Conservation (phyloP, 1,140 invertebrate species). For the Antheraea mylitta region DNA sequence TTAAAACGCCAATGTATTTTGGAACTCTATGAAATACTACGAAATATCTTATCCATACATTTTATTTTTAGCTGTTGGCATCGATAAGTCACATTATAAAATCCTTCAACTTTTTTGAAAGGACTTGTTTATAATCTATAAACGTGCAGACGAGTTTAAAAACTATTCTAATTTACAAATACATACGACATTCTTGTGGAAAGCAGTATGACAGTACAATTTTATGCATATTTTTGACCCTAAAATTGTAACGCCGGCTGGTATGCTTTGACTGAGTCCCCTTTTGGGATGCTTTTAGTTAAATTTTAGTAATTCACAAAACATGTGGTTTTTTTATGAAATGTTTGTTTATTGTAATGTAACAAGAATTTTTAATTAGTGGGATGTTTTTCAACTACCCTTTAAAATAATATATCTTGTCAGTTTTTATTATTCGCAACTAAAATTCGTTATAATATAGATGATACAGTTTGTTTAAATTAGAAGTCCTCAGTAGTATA, state of each 20-base stretch:
- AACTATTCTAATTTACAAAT: background rate
- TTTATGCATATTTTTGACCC: constrained; percentile 37
- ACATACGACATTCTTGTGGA: background rate
- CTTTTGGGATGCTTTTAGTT: constrained; percentile 17
- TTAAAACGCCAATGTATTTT: constrained; percentile 30
- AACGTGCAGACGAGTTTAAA: background rate
- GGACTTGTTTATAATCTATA: background rate
- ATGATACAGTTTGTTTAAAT: too few relatives aligned
- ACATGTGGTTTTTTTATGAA: constrained; percentile 14
- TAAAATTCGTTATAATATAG: too few relatives aligned
- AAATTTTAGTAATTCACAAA: constrained; percentile 22
- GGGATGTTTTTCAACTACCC: background rate
- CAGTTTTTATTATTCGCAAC: too few relatives aligned
- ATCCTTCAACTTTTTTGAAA: background rate
- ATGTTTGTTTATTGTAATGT: constrained; percentile 1
- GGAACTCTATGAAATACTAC: background rate
- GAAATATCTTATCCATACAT: background rate
- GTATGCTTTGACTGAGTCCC: constrained; percentile 58
- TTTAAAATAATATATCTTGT: background rate
- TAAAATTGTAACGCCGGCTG: constrained; percentile 32
- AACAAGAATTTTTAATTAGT: background rate
- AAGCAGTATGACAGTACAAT: constrained; percentile 33
- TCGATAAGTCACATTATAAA: too few relatives aligned
- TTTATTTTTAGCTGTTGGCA: too few relatives aligned
- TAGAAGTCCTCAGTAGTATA: too few relatives aligned